Base-by-base conservation (phyloP, 1,140 invertebrate genomes). In the Nixonia krombeini region DNA sequence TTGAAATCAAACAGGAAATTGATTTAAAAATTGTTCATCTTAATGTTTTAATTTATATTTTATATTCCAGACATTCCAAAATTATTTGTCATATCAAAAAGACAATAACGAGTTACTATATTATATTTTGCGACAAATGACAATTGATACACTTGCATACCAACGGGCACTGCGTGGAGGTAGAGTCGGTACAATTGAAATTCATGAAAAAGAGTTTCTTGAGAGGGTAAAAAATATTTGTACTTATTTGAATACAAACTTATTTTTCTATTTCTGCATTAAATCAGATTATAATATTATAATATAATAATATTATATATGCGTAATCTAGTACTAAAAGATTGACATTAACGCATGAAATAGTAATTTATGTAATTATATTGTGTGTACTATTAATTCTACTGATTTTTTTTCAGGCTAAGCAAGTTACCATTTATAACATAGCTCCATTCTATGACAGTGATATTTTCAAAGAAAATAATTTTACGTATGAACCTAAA, bases 21-120 rank as follows among this genome's bases (percentile, higher is more conserved):
- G 4, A 16, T 15, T 18, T 38, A 12, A 41, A 35, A 10, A 16
- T 53, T 31, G 4, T 18, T 42, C 25, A 13, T 6, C 1, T 31
- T 12, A 42, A 13, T 44, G 2, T 33, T 31, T 51, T 56, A 38
- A 69, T 46, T 74, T 75, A 71, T n/a, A n/a, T n/a, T n/a, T n/a
- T n/a, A n/a, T 67, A 51, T 85, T 88, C 37, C 85, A 97, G 93
- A 93, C 92, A 71, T 99, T 99, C 88, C 91, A 93, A 66, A 92
- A 94, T 70, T 99, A 98, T 83, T 86, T 99, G 9, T 88, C 94
- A 1, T 99, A 94, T 87, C 96, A 96, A 73, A 93, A 95, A 75
- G 97, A 99, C 83, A 95, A 97, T 86, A 96, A 96, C 73, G 97
- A 99, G 79, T 87, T 99, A 8, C 85, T 99, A 0, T 94, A 98